Evolutionary conservation across 2,113 vertebrate species (phyloP), one percentile per base, ranked within the genome.

Genomic region (Gasterosteus aculeatus): DNA sequence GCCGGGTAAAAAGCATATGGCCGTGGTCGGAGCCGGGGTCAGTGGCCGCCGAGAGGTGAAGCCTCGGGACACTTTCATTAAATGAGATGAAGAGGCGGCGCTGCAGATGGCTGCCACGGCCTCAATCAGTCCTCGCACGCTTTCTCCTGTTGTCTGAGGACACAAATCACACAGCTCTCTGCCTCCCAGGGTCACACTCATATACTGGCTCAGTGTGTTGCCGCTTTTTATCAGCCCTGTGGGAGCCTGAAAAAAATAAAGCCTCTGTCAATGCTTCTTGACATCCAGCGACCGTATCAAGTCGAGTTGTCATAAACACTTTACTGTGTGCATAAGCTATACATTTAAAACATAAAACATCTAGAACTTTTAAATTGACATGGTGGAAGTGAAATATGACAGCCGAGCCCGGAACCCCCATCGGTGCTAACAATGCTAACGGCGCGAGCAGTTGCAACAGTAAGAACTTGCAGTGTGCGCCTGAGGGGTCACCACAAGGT

Each of bases 111-210:
- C 76, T 47, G 80, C 75, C 42, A 3, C 29, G 16, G 74, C 53
- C 75, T 42, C 59, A 56, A 18, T 22, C 63, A 67, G 49, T 51
- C 69, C 51, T 57, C 3, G 39, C 73, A 69, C 54, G 62, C 72
- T 74, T 73, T 49, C 72, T 65, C 51, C 64, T 16, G 67, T 82
- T 73, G 41, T 74, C n/a, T 0, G 33, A 80, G 75, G 66, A 85
- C 88, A 85, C 90, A 92, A 91, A 90, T 90, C 87, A 90, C 39
- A 18, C 29, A 29, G 53, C 59, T 49, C 68, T n/a, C 78, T 73
- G 78, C 76, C 81, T 80, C 77, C 72, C 59, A 19, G 73, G 80
- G 75, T 78, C 78, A 74, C 59, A 56, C 76, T 54, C 66, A 63
- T 77, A 73, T 71, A 22, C 64, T 35, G 64, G 29, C 35, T n/a